Evolutionary conservation across 1,140 invertebrate species (phyloP), one percentile per base, ranked within the genome.

Genomic region (Sitophilus oryzae): DNA sequence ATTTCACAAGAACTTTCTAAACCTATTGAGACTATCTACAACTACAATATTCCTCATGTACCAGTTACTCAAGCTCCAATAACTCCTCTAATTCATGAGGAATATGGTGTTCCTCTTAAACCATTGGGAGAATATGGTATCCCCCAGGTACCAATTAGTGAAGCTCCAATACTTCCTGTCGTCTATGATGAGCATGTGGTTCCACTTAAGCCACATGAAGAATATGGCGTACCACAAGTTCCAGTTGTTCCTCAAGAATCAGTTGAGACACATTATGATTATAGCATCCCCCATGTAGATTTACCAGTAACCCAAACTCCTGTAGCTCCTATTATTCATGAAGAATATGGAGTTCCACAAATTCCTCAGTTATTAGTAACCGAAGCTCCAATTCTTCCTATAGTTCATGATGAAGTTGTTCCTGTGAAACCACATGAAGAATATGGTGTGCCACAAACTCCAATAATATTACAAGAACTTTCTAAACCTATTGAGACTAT

Each of bases 281-380:
- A 30, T 30, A 6, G 5, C 11, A 5, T 30, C 25, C 35, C 20
- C 22, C 35, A 34, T 21, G 36, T 37, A 40, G n/a, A n/a, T n/a
- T n/a, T n/a, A n/a, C 14, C n/a, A 40, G 16, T 38, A n/a, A 35
- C 16, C 18, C 11, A 10, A 41, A 23, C 34, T 37, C 30, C 47
- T 18, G 34, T n/a, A 22, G 22, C 21, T 41, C 50, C 50, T 11
- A 40, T 40, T 16, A 30, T 52, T 52, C 50, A 37, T 34, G 40
- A 42, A 42, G 40, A 16, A 16, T 42, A 42, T 18, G 40, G 40
- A 3, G n/a, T n/a, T n/a, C n/a, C n/a, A n/a, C n/a, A n/a, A n/a
- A n/a, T n/a, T n/a, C n/a, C n/a, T n/a, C n/a, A n/a, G n/a, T n/a
- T n/a, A n/a, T 16, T 42, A 18, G 15, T 18, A 42, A 5, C 11